These are phyloP conservation scores for Pangasius mekongensis DNA, from an alignment of 2,797 vertebrate species.

Conservation along the genomic window DNA sequence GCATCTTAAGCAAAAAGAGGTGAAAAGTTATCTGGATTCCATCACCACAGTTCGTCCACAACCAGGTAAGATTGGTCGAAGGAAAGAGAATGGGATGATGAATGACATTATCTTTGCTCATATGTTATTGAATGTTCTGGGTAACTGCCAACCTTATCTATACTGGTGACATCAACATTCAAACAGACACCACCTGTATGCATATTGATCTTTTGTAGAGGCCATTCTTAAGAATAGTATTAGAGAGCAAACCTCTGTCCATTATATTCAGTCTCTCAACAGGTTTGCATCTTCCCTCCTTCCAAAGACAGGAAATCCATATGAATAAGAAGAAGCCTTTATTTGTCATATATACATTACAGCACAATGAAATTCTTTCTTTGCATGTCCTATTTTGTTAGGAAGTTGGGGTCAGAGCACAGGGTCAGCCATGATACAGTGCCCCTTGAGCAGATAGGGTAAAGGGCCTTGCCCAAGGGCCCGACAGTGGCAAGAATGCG, in stretches of 20 bases:
- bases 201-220: neutral
- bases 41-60: constrained; percentile 89
- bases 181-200: neutral
- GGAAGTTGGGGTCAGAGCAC: too few relatives aligned
- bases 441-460: too few relatives aligned
- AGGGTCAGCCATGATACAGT: too few relatives aligned
- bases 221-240: neutral
- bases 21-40: constrained; percentile 88
- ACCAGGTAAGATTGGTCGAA: constrained; percentile 75
- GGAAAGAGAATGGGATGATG: neutral
- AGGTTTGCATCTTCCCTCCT: neutral
- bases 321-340: too few relatives aligned
- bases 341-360: too few relatives aligned
- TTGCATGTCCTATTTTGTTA: too few relatives aligned
- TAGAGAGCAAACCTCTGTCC: neutral
- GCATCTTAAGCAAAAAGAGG: constrained; percentile 87
- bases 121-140: neutral
- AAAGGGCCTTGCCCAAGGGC: too few relatives aligned
- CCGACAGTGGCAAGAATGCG: too few relatives aligned
- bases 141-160: neutral
- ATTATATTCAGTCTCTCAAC: neutral
- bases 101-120: neutral
- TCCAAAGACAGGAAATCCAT: neutral
- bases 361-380: too few relatives aligned
- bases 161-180: neutral